Percentiles rank a stretch among this genome's conserved stretches.
Conservation (phyloP, 2,797 vertebrate genomes). For the Sebastes umbrosus region DNA sequence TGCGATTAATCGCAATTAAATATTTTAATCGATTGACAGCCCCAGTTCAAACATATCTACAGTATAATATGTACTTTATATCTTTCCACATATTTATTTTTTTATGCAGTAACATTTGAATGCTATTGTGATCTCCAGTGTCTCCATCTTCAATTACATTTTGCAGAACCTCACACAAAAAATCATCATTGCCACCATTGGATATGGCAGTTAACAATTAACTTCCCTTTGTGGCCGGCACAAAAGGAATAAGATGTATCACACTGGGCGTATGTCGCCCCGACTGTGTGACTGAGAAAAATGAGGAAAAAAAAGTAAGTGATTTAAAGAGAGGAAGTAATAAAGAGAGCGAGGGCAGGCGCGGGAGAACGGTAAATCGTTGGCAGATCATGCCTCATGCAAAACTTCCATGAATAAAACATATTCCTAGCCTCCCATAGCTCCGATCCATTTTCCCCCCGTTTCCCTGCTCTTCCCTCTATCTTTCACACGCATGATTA, state of each 20-base stretch:
- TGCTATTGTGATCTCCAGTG: neutral
- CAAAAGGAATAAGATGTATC: slow-evolving; percentile 60
- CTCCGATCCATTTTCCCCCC: slow-evolving; percentile 74
- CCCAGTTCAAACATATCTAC: neutral
- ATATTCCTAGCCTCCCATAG: slow-evolving; percentile 75
- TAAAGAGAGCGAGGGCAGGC: slow-evolving; percentile 67
- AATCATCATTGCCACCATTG: slow-evolving; percentile 15
- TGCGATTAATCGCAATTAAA: too few species aligned
- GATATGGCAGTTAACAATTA: slow-evolving; percentile 45
- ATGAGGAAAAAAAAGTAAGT: slow-evolving; percentile 63
- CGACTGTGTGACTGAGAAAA: slow-evolving; percentile 53
- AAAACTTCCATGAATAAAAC: slow-evolving; percentile 85
- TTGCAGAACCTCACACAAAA: slow-evolving; percentile 13
- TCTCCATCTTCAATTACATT: slow-evolving; percentile 21
- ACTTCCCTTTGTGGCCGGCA: slow-evolving; percentile 48
- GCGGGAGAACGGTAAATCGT: slow-evolving; percentile 71
- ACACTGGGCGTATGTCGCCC: slow-evolving; percentile 37
- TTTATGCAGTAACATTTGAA: neutral
- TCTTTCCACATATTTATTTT: neutral
- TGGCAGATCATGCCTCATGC: slow-evolving; percentile 83
- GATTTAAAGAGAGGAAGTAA: slow-evolving; percentile 74
- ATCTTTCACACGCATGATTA: slow-evolving; percentile 78
- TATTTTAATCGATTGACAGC: too few species aligned
- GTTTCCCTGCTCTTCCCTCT: slow-evolving; percentile 63
- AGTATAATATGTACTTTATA: neutral